phyloP scores from a whole-genome alignment of 2,797 vertebrate species.

The Myotis pilosus region DNA sequence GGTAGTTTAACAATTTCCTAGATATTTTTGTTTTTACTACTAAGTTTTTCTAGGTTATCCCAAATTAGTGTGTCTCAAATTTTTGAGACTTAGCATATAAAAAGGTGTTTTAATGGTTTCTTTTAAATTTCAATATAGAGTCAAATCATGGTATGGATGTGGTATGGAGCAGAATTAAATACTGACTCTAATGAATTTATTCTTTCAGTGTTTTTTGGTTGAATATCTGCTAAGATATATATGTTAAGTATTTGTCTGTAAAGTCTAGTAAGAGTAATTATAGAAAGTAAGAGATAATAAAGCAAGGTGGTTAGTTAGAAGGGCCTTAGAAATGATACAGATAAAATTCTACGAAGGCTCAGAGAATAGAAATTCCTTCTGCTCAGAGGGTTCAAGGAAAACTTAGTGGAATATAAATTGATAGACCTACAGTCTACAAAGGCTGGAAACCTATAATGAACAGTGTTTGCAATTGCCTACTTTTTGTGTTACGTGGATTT shows the following conservation, averaged over 20 bases:
- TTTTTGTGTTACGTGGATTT: not conserved
- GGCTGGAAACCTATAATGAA: not conserved
- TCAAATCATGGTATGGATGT: not conserved
- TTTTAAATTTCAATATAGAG: not conserved
- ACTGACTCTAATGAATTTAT: not conserved
- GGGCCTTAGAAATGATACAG: not conserved
- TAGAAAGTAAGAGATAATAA: not conserved
- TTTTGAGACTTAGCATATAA: not conserved
- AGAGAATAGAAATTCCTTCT: not conserved
- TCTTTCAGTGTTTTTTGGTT: not conserved
- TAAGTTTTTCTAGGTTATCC: not conserved
- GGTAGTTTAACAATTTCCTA: conserved; percentile 25
- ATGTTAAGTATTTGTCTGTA: not conserved
- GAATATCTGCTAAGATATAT: not conserved
- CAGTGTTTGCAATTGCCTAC: not conserved
- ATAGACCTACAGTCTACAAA: not conserved
- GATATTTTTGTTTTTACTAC: not conserved
- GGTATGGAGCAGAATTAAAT: not conserved
- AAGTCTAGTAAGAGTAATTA: not conserved
- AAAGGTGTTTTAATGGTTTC: conserved; percentile 9
- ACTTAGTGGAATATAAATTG: not conserved
- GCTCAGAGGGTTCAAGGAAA: not conserved
- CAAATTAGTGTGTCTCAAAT: not conserved
- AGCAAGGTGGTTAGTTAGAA: not conserved
- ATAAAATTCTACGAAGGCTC: not conserved